phyloP scores from a whole-genome alignment of 2,888 invertebrate genomes.

The Dioctria linearis region DNA sequence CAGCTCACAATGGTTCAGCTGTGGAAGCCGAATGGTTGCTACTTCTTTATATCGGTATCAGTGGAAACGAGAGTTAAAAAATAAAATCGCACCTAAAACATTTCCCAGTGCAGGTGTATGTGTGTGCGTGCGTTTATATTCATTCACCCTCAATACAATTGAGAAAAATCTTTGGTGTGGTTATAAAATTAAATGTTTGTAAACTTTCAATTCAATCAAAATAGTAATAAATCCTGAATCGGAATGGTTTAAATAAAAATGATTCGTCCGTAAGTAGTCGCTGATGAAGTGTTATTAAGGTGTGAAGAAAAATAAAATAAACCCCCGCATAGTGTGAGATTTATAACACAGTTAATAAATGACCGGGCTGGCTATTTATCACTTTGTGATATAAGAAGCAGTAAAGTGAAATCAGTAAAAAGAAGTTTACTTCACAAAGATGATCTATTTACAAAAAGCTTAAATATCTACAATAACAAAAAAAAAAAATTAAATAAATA shows the following conservation, averaged over 20 bases:
- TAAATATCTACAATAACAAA: neutral
- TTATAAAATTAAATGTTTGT: constrained; percentile 50
- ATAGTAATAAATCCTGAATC: constrained; percentile 8
- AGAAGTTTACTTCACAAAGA: neutral
- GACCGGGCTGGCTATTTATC: constrained; percentile 24
- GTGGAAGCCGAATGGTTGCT: constrained; percentile 48
- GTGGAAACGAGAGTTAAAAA: constrained; percentile 33
- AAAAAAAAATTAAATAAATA: neutral
- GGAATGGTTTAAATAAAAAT: constrained; percentile 10
- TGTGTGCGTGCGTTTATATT: constrained; percentile 14
- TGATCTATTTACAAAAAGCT: constrained; percentile 29
- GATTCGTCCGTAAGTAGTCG: neutral
- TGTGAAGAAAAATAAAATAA: neutral
- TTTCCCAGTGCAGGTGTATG: constrained; percentile 8
- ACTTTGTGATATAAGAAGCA: constrained; percentile 26
- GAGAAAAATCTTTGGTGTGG: constrained; percentile 47
- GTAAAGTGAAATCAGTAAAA: neutral
- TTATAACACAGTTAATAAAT: constrained; percentile 9
- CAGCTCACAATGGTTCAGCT: constrained; percentile 34
- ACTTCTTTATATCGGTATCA: constrained; percentile 43
- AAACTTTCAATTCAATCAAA: constrained; percentile 38
- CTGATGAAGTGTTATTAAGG: neutral
- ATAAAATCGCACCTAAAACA: constrained; percentile 15
- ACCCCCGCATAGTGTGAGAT: neutral
- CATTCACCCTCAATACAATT: constrained; percentile 23